phyloP scores from a whole-genome alignment of 2,888 invertebrate species.

The Drosophila prolongata region DNA sequence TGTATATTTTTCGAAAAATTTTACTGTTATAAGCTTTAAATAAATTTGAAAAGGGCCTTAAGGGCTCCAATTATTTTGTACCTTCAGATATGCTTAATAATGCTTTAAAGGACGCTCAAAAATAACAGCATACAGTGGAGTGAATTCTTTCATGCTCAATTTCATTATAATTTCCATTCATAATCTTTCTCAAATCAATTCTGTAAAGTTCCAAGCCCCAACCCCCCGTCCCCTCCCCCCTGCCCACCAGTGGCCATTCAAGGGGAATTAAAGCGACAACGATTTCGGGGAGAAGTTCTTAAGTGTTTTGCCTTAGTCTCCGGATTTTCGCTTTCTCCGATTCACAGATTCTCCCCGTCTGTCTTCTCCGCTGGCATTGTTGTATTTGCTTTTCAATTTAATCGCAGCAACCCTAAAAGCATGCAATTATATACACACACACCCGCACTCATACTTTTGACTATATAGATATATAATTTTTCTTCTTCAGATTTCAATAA shows the following conservation, averaged over 20 bases:
- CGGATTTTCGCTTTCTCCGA: not conserved
- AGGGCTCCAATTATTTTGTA: too few species aligned
- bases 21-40: too few species aligned
- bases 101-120: too few species aligned
- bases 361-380: constrained; percentile 21
- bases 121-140: too few species aligned
- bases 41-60: too few species aligned
- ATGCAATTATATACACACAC: constrained; percentile 66
- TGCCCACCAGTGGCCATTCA: not conserved
- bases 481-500: constrained; percentile 70
- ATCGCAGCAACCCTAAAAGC: constrained; percentile 70
- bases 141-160: not conserved
- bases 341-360: constrained; percentile 4
- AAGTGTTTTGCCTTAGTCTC: constrained; percentile 21
- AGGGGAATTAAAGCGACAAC: constrained; percentile 8
- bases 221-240: not conserved
- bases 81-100: too few species aligned
- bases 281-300: constrained; percentile 10
- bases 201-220: not conserved
- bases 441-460: not conserved
- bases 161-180: constrained; percentile 23
- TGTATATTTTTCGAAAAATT: too few species aligned
- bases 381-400: constrained; percentile 62
- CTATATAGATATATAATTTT: constrained; percentile 23
- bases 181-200: constrained; percentile 17